Conservation (phyloP, 1,140 invertebrate genomes). For the Wasmannia auropunctata region DNA sequence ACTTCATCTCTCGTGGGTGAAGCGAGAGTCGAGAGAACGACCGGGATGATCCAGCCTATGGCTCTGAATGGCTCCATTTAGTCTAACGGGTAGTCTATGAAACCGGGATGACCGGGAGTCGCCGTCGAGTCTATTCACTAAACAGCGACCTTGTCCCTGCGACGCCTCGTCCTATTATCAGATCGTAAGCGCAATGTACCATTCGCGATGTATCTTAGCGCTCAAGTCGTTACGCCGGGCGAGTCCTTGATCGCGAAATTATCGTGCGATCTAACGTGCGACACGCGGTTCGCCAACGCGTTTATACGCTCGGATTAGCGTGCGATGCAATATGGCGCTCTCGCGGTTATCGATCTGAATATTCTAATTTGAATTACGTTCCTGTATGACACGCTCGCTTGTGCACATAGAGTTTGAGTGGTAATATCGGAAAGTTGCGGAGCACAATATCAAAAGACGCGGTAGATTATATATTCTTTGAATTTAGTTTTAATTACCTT, state of each 20-base stretch:
- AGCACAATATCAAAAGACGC: not conserved
- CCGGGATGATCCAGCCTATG: slow-evolving; percentile 55
- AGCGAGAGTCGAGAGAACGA: slow-evolving; percentile 54
- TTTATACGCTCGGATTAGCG: slow-evolving; percentile 43
- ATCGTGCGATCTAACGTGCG: not conserved
- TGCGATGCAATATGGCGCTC: slow-evolving; percentile 19
- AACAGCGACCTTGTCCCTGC: slow-evolving; percentile 12
- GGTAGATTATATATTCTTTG: not conserved
- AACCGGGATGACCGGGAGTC: slow-evolving; percentile 4
- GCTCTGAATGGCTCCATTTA: slow-evolving; percentile 52
- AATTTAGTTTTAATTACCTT: not conserved
- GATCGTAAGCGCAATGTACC: not conserved
- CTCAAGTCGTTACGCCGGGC: not conserved
- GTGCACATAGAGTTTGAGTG: not conserved
- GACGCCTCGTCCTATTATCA: not conserved
- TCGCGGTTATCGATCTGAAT: slow-evolving; percentile 37
- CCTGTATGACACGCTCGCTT: not conserved
- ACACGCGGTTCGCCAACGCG: not conserved
- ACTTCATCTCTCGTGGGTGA: slow-evolving; percentile 65
- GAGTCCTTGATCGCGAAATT: slow-evolving; percentile 14
- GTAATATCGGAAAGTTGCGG: not conserved
- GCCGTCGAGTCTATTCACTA: not conserved
- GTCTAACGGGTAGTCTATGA: slow-evolving; percentile 23
- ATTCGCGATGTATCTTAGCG: not conserved
- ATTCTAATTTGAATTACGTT: slow-evolving; percentile 33